Evolutionary conservation across 2,113 vertebrate species (phyloP).

Genomic region (Prionailurus bengalensis): DNA sequence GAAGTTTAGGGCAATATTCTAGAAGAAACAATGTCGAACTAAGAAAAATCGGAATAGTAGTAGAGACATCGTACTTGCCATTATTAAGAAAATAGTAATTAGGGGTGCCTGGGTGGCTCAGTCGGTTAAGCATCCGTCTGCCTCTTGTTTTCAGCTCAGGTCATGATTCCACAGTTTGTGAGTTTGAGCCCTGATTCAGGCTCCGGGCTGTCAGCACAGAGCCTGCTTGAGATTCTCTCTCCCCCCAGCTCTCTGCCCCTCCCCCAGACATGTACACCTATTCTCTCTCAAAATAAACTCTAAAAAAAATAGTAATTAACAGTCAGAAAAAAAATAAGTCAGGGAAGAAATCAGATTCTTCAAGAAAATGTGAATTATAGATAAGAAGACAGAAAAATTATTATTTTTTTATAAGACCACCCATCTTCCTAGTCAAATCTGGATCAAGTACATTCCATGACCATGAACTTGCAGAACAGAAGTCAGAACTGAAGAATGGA

Average conservation of each 20-base stretch:
- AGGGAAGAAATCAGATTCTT: slow-evolving; percentile 6
- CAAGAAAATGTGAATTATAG: slow-evolving; percentile 48
- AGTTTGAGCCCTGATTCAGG: no score
- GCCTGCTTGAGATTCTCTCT: no score
- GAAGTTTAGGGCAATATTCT: neutral
- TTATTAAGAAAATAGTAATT: slow-evolving; percentile 37
- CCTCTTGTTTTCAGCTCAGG: no score
- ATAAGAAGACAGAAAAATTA: neutral
- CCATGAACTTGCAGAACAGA: neutral
- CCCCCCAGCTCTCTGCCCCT: no score
- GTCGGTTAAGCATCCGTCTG: no score
- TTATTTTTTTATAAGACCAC: neutral
- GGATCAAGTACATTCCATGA: neutral
- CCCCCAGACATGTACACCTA: no score
- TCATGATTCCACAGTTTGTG: no score
- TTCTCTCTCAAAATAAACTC: no score
- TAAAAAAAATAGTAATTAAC: neutral
- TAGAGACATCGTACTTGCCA: neutral
- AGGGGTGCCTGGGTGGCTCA: neutral
- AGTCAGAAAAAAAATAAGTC: slow-evolving; percentile 10
- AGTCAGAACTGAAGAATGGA: neutral
- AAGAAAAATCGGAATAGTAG: neutral
- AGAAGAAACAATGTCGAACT: neutral
- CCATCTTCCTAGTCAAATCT: slow-evolving; percentile 53
- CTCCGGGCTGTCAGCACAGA: no score